Evolutionary conservation across 2,113 vertebrate genomes (phyloP).

Genomic region (Carettochelys insculpta): DNA sequence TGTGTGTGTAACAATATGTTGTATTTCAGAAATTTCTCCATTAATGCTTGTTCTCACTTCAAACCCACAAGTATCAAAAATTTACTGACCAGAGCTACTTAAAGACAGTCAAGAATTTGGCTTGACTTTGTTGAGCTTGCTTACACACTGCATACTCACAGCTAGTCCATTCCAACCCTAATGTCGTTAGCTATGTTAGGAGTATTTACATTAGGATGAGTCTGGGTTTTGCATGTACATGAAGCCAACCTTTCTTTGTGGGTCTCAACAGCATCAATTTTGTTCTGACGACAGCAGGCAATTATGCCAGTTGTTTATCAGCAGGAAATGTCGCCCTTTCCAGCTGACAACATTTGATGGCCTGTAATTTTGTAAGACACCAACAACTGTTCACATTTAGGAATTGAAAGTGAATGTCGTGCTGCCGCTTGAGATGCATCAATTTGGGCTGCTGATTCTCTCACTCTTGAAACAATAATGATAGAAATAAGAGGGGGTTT

Average conservation of each 20-base stretch:
- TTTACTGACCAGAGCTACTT: background rate
- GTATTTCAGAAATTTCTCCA: background rate
- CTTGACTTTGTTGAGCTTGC: background rate
- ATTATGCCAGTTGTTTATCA: constrained; percentile 19
- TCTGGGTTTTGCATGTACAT: background rate
- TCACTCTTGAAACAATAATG: constrained; percentile 52
- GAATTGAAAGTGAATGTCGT: background rate
- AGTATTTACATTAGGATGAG: fast-evolving
- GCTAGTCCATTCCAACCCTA: background rate
- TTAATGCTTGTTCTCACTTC: background rate
- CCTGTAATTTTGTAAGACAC: constrained; percentile 57
- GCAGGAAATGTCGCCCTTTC: constrained; percentile 39
- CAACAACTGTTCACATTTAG: background rate
- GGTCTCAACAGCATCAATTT: background rate
- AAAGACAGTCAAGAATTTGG: background rate
- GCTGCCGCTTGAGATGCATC: constrained; percentile 6
- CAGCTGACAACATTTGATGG: constrained; percentile 40
- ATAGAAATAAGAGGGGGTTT: background rate
- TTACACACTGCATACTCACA: background rate
- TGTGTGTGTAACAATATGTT: background rate
- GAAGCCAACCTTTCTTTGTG: background rate
- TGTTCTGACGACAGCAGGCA: constrained; percentile 2
- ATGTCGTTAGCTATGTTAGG: background rate
- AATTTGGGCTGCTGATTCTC: constrained; percentile 50
- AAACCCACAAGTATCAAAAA: background rate